A percentile compares a stretch with the other conserved stretches of the same genome.
These are phyloP conservation scores for Drosophila truncata DNA, from an alignment of 1,140 invertebrate genomes.

Conservation along the genomic window DNA sequence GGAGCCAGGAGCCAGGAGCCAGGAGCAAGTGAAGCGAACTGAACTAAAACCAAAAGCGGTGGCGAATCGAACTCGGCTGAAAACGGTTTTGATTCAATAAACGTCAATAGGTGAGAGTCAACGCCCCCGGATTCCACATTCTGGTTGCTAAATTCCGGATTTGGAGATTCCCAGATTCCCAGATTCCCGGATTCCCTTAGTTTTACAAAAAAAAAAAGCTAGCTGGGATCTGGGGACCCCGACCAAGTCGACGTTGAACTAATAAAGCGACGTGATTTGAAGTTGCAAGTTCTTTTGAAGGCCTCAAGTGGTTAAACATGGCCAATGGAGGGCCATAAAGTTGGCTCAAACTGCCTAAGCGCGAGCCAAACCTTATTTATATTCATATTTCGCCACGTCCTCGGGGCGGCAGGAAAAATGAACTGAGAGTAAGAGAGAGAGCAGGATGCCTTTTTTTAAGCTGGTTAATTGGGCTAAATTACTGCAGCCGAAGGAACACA, in stretches of 20 bases:
- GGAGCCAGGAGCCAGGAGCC: conserved; percentile 1
- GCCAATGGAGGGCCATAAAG: conserved; percentile 57
- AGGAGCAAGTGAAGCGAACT: conserved; percentile 20
- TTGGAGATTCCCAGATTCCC: background rate
- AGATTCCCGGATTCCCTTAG: background rate
- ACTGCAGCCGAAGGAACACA: too few species aligned
- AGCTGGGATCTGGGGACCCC: conserved; percentile 37
- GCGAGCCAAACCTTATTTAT: conserved; percentile 20
- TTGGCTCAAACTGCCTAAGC: conserved; percentile 33
- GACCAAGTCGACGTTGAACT: conserved; percentile 44
- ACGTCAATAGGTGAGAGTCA: conserved; percentile 69
- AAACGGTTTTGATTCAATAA: conserved; percentile 80
- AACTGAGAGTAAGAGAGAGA: too few species aligned
- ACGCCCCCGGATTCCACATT: background rate
- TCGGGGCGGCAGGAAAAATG: background rate
- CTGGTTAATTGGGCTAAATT: conserved; percentile 15
- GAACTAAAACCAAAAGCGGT: conserved; percentile 31
- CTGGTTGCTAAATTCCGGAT: background rate
- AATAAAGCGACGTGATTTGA: conserved; percentile 64
- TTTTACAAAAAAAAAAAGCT: background rate
- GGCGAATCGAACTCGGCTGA: conserved; percentile 26
- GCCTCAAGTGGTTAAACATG: conserved; percentile 48
- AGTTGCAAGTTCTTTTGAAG: conserved; percentile 45
- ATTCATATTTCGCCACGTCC: conserved; percentile 18
- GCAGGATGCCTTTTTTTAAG: conserved; percentile 1